Evolutionary conservation across 2,797 vertebrate species (phyloP).

Genomic region (Eidolon dupreanum): DNA sequence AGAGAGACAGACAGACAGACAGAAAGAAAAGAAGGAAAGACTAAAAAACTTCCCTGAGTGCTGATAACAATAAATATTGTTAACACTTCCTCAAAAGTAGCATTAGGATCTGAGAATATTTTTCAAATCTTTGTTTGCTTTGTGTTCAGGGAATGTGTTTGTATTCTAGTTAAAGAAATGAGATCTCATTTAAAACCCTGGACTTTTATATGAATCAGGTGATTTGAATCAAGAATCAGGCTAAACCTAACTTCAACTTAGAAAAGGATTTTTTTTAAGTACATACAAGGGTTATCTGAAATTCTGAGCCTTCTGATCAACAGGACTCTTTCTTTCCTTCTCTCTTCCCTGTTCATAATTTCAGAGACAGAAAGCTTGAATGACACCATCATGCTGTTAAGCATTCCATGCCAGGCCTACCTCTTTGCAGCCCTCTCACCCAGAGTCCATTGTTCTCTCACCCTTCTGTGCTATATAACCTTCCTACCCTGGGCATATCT

Average conservation of each 20-base stretch:
- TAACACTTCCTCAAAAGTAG: neutral
- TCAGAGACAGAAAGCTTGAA: neutral
- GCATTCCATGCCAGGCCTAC: neutral
- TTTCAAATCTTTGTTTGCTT: conserved; percentile 32
- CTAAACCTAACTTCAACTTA: neutral
- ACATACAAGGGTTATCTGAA: neutral
- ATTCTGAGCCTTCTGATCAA: neutral
- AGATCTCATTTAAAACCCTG: neutral
- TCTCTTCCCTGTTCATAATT: neutral
- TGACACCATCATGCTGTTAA: neutral
- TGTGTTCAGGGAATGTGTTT: neutral
- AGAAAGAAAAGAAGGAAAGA: no score
- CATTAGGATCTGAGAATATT: neutral
- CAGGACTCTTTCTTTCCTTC: neutral
- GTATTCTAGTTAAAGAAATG: neutral
- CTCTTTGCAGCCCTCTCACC: neutral
- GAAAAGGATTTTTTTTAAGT: neutral
- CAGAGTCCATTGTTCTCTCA: neutral
- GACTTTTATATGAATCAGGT: neutral
- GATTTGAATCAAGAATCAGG: conserved; percentile 30
- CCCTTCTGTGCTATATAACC: accelerated
- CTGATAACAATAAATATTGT: neutral
- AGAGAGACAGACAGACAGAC: no score
- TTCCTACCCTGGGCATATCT: neutral
- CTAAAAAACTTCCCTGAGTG: neutral